phyloP scores from a whole-genome alignment of 2,797 vertebrate genomes.

The Chloroceryle inda region DNA sequence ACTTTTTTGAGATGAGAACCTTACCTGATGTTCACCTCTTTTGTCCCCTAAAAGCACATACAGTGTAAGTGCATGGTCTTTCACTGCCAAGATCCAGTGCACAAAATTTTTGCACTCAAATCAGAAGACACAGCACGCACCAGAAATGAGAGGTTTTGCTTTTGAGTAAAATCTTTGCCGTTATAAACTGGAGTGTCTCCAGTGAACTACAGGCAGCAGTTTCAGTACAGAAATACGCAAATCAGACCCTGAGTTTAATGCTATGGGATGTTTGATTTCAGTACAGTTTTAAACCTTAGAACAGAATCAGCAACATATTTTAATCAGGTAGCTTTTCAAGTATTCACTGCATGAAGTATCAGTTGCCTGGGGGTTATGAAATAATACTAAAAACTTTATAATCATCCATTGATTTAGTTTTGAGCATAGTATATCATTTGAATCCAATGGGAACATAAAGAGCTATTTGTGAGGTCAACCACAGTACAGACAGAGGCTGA shows the following conservation, averaged over 20 bases:
- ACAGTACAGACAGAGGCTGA: constrained; percentile 90
- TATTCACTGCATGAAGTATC: constrained; percentile 84
- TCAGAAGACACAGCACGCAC: not conserved
- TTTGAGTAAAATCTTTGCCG: not conserved
- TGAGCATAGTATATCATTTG: constrained; percentile 97
- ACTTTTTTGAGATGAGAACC: not conserved
- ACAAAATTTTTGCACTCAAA: not conserved
- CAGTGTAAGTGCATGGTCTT: not conserved
- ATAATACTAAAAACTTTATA: constrained; percentile 98
- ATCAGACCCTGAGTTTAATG: not conserved
- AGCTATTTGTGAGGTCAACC: constrained; percentile 95
- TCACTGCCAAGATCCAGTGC: not conserved
- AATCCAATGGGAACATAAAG: constrained; percentile 96
- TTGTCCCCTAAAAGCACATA: fast-evolving
- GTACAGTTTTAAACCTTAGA: not conserved
- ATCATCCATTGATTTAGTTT: constrained; percentile 99
- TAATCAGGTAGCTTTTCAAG: constrained; percentile 82
- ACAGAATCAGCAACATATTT: constrained; percentile 54
- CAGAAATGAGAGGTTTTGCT: not conserved
- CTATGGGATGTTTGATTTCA: not conserved
- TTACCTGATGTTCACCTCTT: not conserved
- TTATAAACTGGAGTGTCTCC: not conserved
- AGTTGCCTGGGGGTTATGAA: constrained; percentile 86
- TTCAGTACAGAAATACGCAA: not conserved
- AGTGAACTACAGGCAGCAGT: not conserved